phyloP scores from a whole-genome alignment of 2,113 vertebrate genomes.

The Syngnathus floridae region DNA sequence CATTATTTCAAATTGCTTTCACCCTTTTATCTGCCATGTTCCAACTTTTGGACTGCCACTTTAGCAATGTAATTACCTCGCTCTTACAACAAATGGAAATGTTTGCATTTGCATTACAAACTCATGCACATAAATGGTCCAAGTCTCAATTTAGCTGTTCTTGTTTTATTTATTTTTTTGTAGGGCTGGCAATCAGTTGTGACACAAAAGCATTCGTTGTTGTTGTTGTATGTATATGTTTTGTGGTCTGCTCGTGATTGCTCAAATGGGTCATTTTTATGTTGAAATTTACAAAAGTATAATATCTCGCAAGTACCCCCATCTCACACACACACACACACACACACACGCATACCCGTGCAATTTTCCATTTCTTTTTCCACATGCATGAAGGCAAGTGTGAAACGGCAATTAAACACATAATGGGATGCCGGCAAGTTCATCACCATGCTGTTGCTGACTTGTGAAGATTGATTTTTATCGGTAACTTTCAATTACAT shows the following conservation, averaged over 20 bases:
- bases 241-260: slow-evolving; percentile 65
- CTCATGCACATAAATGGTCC: slow-evolving; percentile 1
- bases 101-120: slow-evolving; percentile 25
- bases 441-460: slow-evolving; percentile 44
- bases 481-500: slow-evolving; percentile 33
- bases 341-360: slow-evolving; percentile 7
- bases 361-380: slow-evolving; percentile 56
- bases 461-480: slow-evolving; percentile 41
- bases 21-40: slow-evolving; percentile 43
- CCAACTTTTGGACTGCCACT: slow-evolving; percentile 36
- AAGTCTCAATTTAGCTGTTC: slow-evolving; percentile 49
- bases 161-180: slow-evolving; percentile 49
- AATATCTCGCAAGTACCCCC: no score
- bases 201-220: slow-evolving; percentile 6
- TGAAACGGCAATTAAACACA: slow-evolving; percentile 54
- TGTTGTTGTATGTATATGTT: slow-evolving; percentile 59
- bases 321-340: neutral
- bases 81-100: slow-evolving; percentile 34
- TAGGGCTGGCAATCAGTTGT: slow-evolving; percentile 52
- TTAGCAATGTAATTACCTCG: slow-evolving; percentile 47
- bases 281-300: slow-evolving; percentile 55
- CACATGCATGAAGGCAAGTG: slow-evolving; percentile 51
- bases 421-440: slow-evolving; percentile 49
- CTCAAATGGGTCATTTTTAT: slow-evolving; percentile 66
- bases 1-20: slow-evolving; percentile 37